These are phyloP conservation scores for Drosophila ohnishii DNA, from an alignment of 1,140 invertebrate genomes.

Conservation along the genomic window DNA sequence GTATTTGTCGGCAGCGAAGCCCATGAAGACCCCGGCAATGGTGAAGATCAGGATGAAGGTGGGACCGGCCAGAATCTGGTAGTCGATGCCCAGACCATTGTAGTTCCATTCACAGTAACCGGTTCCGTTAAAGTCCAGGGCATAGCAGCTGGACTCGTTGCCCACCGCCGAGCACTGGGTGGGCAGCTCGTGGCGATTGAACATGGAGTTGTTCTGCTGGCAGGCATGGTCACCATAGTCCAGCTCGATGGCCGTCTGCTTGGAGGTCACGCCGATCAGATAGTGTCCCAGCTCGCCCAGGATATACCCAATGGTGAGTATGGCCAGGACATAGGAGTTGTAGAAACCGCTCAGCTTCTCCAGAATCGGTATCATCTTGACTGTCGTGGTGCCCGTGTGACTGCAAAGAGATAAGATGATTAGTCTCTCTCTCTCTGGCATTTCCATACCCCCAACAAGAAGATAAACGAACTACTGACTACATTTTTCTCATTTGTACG, in stretches of 20 bases:
- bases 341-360: conserved; percentile 88
- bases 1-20: conserved; percentile 92
- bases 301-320: conserved; percentile 92
- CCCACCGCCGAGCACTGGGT: conserved; percentile 85
- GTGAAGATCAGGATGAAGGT: conserved; percentile 96
- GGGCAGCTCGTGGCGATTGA: conserved; percentile 85
- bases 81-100: conserved; percentile 95
- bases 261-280: conserved; percentile 93
- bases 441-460: conserved; percentile 1
- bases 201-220: conserved; percentile 88
- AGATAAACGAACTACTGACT: conserved; percentile 10
- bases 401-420: conserved; percentile 14
- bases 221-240: conserved; percentile 95
- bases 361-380: conserved; percentile 72
- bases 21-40: conserved; percentile 92
- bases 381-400: not conserved
- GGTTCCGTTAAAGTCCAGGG: conserved; percentile 87
- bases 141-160: conserved; percentile 85
- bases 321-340: conserved; percentile 89
- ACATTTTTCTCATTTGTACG: conserved; percentile 24
- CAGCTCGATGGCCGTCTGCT: conserved; percentile 91
- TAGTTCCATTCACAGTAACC: conserved; percentile 95
- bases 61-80: conserved; percentile 95
- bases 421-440: not conserved
- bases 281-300: conserved; percentile 94